Evolutionary conservation across 2,797 vertebrate genomes (phyloP), one percentile per base, ranked within the genome.

Genomic region (Spatula clypeata): DNA sequence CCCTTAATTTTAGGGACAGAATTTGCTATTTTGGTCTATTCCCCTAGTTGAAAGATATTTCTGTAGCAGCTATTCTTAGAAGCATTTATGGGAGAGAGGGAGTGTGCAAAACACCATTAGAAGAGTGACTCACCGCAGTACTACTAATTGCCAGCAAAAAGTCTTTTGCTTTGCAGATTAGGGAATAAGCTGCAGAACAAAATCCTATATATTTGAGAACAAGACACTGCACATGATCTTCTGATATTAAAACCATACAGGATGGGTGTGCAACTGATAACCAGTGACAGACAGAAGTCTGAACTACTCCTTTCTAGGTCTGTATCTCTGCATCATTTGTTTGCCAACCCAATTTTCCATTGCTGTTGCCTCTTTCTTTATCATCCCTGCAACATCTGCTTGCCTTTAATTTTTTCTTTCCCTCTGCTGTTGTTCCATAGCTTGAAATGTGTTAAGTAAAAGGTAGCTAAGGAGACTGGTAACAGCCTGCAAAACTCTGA

Each of bases 31-130:
- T 94, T 94, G 15, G 55, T 58, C 74, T 89, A 13, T 81, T 72
- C 36, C 96, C 86, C 79, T 87, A 42, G 76, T 80, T 84, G 62
- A 95, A 93, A 95, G 89, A 53, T 90, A 82, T 45, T 93, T 92
- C 96, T 86, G 70, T 31, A 66, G 27, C 23, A 87, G 85, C 80
- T 97, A 96, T 97, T 97, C 79, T 97, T 94, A 94, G 97, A 93
- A 95, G 26, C 61, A 81, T 88, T 96, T 83, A 95, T 96, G 67
- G 92, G 90, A 96, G 88, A 88, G 69, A 60, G n/a, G 40, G 89
- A 97, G 76, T 34, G 2, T 83, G 7, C 31, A 72, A 76, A 66
- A 81, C 73, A 91, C 94, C 88, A 90, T 73, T 34, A 84, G 55
- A 88, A 53, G 62, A 85, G 42, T 97, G 97, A 98, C 31, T 98